Evolutionary conservation across 2,888 invertebrate species (phyloP).

Genomic region (Hypsopygia costalis): DNA sequence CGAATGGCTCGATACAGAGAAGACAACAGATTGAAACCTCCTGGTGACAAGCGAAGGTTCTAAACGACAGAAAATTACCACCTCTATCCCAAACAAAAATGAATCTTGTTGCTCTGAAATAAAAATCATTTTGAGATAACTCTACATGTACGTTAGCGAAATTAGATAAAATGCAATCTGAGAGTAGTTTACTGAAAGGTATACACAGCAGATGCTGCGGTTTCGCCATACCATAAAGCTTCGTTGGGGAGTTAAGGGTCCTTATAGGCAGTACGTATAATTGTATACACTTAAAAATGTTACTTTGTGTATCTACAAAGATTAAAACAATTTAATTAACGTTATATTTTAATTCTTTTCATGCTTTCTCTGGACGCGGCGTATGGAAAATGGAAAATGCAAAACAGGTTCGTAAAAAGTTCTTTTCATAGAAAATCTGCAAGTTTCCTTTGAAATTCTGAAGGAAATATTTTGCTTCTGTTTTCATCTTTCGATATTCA

Average conservation of each 20-base stretch:
- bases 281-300: slow-evolving; percentile 9
- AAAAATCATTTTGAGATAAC: slow-evolving; percentile 24
- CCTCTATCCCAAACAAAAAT: slow-evolving; percentile 24
- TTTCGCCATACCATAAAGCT: slow-evolving; percentile 71
- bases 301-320: background rate
- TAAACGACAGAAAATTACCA: slow-evolving; percentile 37
- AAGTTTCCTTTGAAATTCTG: slow-evolving; percentile 11
- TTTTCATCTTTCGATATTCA: slow-evolving; percentile 2
- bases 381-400: slow-evolving; percentile 20
- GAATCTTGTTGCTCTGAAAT: slow-evolving; percentile 20
- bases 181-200: slow-evolving; percentile 55
- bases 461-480: slow-evolving; percentile 16
- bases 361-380: slow-evolving; percentile 24
- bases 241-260: slow-evolving; percentile 45
- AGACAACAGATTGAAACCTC: slow-evolving; percentile 72
- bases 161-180: slow-evolving; percentile 68
- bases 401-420: slow-evolving; percentile 39
- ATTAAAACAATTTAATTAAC: slow-evolving; percentile 13
- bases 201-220: slow-evolving; percentile 70
- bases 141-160: slow-evolving; percentile 27
- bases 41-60: slow-evolving; percentile 38
- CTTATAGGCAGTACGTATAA: slow-evolving; percentile 27
- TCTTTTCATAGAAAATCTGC: slow-evolving; percentile 15
- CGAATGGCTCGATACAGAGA: slow-evolving; percentile 63
- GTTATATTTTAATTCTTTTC: slow-evolving; percentile 20